phyloP scores from a whole-genome alignment of 53 echinoderm and acorn worm species.

The Holothuria scabra region DNA sequence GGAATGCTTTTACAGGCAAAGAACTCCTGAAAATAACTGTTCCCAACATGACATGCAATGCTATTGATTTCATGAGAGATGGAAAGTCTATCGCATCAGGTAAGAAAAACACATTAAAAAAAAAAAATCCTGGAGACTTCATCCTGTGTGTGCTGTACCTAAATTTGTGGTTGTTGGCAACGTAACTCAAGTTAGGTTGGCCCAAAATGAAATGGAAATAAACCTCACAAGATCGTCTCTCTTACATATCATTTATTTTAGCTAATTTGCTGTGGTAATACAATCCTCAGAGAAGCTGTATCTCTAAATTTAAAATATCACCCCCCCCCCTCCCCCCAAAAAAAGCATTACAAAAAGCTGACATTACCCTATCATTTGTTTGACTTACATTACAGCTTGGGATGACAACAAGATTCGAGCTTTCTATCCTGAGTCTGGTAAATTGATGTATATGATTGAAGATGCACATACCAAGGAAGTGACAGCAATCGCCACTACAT shows the following conservation, averaged over 20 bases:
- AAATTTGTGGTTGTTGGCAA: too few species aligned
- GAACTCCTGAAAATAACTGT: conserved; percentile 75
- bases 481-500: conserved; percentile 88
- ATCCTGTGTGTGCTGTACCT: too few species aligned
- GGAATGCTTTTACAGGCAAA: conserved; percentile 65
- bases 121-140: too few species aligned
- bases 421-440: conserved; percentile 88
- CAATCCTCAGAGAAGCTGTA: not conserved
- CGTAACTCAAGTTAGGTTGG: too few species aligned
- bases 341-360: too few species aligned
- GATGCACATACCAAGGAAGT: conserved; percentile 95
- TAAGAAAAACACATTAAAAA: conserved; percentile 23
- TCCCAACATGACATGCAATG: conserved; percentile 95
- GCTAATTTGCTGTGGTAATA: too few species aligned
- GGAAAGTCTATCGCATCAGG: conserved; percentile 88
- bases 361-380: not conserved
- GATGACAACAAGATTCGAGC: conserved; percentile 94
- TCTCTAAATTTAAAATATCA: not conserved
- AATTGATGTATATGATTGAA: conserved; percentile 78
- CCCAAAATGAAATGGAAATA: too few species aligned
- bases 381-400: conserved; percentile 74
- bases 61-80: conserved; percentile 78
- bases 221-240: too few species aligned
- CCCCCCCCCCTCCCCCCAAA: too few species aligned
- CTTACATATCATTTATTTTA: too few species aligned